Conservation (phyloP, 2,888 invertebrate genomes). For the Pseudanteris insignis region DNA sequence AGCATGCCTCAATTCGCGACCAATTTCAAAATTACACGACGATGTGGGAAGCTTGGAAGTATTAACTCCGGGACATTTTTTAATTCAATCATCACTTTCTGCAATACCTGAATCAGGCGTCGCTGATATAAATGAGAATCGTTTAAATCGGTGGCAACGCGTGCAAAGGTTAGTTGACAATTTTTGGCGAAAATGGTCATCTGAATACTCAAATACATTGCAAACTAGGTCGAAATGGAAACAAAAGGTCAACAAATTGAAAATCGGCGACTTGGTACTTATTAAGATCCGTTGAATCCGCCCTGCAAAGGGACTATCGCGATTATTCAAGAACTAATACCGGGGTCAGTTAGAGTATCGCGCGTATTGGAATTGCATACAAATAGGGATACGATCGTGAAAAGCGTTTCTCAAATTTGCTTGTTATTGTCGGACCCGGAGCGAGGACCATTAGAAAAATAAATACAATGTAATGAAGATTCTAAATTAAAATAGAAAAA, state of each 20-base stretch:
- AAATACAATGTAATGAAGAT: no score
- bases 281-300: background rate
- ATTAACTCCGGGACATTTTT: conserved; percentile 4
- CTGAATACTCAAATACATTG: conserved; percentile 1
- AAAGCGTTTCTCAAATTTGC: conserved; percentile 1
- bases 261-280: conserved; percentile 2
- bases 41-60: conserved; percentile 1
- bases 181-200: conserved; percentile 6
- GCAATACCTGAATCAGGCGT: background rate
- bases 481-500: no score
- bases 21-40: conserved; percentile 1
- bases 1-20: conserved; percentile 7
- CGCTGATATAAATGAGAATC: background rate
- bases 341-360: background rate
- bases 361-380: background rate
- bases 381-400: background rate
- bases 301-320: background rate
- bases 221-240: conserved; percentile 5
- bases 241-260: background rate
- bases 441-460: no score
- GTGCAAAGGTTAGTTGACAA: background rate
- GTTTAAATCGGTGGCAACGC: conserved; percentile 1
- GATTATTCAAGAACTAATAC: background rate
- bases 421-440: no score
- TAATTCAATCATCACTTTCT: background rate